A percentile compares a stretch with the other conserved stretches of the same genome.
These are phyloP conservation scores for Plectropomus leopardus DNA, from an alignment of 2,113 vertebrate species.

Conservation along the genomic window DNA sequence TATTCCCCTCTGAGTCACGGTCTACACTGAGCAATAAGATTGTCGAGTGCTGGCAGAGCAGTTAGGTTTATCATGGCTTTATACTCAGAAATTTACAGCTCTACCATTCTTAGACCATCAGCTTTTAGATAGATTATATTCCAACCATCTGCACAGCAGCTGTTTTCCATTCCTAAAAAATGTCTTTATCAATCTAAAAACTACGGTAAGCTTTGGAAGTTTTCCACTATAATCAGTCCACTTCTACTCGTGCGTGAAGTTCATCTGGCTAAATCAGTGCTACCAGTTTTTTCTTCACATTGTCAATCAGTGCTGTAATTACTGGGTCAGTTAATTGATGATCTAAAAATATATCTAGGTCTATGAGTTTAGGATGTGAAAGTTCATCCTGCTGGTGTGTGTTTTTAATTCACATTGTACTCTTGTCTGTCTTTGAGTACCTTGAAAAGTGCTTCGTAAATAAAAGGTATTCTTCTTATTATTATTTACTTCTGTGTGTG, in stretches of 20 bases:
- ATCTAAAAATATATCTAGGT: background rate
- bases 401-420: background rate
- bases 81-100: conserved; percentile 17
- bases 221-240: background rate
- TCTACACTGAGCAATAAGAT: conserved; percentile 4
- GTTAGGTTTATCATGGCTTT: conserved; percentile 13
- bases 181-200: background rate
- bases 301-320: background rate
- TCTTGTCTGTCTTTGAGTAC: no score
- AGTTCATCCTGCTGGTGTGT: background rate
- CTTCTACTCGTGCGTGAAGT: no score
- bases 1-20: background rate
- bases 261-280: background rate
- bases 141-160: background rate
- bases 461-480: no score
- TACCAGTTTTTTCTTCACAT: background rate
- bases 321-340: background rate
- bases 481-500: no score
- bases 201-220: background rate
- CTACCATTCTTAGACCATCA: background rate
- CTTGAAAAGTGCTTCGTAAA: no score
- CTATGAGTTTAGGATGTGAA: background rate
- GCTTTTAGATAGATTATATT: conserved; percentile 15
- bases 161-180: background rate
- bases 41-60: conserved; percentile 5